Evolutionary conservation across 2,797 vertebrate genomes (phyloP).

Genomic region (Ambastaia sidthimunki): DNA sequence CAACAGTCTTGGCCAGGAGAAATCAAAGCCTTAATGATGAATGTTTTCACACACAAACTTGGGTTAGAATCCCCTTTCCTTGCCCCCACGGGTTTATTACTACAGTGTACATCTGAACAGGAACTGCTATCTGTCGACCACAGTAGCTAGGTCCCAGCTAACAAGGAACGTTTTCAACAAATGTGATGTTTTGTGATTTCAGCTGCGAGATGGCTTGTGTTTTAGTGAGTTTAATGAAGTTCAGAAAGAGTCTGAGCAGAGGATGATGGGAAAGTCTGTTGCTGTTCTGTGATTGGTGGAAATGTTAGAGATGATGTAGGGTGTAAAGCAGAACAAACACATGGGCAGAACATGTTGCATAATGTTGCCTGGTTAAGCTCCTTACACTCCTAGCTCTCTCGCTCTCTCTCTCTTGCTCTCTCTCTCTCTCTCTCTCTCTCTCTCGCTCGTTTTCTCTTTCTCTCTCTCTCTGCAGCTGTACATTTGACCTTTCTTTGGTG

Average conservation of each 20-base stretch:
- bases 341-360: conserved; percentile 6
- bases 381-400: no score
- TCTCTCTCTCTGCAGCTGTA: neutral
- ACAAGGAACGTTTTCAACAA: no score
- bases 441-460: no score
- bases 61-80: neutral
- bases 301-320: conserved; percentile 22
- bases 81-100: no score
- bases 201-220: neutral
- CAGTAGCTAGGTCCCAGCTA: no score
- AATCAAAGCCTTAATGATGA: neutral
- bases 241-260: neutral
- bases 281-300: neutral
- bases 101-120: no score
- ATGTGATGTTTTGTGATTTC: neutral
- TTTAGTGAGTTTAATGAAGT: conserved; percentile 4
- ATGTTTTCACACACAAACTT: neutral
- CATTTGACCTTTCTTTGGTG: conserved; percentile 13
- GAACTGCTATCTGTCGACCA: no score
- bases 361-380: conserved; percentile 30
- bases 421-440: neutral
- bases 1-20: neutral
- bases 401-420: no score
- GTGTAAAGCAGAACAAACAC: neutral
- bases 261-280: conserved; percentile 11